These are phyloP conservation scores for Hydropsyche tenuis DNA, from an alignment of 1,140 invertebrate species.

Conservation along the genomic window DNA sequence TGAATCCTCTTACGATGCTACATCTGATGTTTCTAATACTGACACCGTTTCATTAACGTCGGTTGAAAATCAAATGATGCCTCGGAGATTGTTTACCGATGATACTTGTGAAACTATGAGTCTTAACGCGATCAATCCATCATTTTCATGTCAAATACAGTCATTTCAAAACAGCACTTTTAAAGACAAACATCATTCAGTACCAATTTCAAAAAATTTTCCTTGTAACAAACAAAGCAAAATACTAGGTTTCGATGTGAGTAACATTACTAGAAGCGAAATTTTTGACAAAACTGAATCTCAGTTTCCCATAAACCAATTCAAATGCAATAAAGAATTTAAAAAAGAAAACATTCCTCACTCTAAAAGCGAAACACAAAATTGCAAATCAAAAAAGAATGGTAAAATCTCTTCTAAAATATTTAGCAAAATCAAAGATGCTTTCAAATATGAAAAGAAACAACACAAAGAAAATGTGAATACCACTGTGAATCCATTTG, in stretches of 20 bases:
- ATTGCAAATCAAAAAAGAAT: conserved; percentile 36
- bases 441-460: conserved; percentile 60
- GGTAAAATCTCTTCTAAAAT: conserved; percentile 60
- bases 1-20: conserved; percentile 49
- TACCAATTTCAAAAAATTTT: conserved; percentile 1
- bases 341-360: conserved; percentile 36
- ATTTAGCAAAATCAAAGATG: conserved; percentile 60
- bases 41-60: conserved; percentile 42
- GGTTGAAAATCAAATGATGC: conserved; percentile 50
- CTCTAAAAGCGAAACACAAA: conserved; percentile 28
- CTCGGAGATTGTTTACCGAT: conserved; percentile 56
- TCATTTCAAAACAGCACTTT: conserved; percentile 39
- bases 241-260: conserved; percentile 59
- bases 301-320: neutral
- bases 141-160: conserved; percentile 28
- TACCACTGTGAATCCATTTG: conserved; percentile 57
- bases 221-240: conserved; percentile 60
- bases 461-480: conserved; percentile 47
- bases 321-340: conserved; percentile 24
- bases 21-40: conserved; percentile 34
- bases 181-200: conserved; percentile 37
- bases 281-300: conserved; percentile 52
- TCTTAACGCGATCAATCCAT: conserved; percentile 32
- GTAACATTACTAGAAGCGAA: conserved; percentile 57
- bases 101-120: conserved; percentile 51